A percentile compares a stretch with the other conserved stretches of the same genome.
Conservation (phyloP, 2,888 invertebrate genomes). For the Leptinotarsa peninsularis region DNA sequence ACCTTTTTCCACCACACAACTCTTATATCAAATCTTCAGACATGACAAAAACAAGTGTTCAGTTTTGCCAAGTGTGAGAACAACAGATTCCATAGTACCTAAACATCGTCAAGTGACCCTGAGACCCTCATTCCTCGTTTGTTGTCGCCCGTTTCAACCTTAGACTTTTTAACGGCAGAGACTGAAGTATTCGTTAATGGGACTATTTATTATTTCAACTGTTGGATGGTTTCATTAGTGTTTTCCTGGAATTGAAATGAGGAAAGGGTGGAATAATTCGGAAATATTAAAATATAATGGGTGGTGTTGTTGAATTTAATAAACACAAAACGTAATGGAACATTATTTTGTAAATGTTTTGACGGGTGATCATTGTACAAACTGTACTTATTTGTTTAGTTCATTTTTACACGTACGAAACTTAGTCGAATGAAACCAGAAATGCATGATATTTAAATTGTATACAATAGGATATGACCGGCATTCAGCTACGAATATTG, state of each 20-base stretch:
- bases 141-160: constrained; percentile 1
- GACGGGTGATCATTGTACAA: neutral
- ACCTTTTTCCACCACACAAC: constrained; percentile 4
- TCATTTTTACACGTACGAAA: neutral
- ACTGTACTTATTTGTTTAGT: neutral
- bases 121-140: constrained; percentile 13
- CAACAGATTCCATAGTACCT: constrained; percentile 5
- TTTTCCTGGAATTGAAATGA: neutral
- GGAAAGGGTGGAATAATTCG: constrained; percentile 7
- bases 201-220: constrained; percentile 15
- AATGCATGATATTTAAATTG: no score
- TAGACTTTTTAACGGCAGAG: constrained; percentile 5
- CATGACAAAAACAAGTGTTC: constrained; percentile 4
- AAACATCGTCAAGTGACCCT: constrained; percentile 14
- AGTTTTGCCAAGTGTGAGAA: neutral
- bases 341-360: neutral
- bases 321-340: neutral
- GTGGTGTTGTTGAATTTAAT: neutral
- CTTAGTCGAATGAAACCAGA: no score
- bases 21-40: constrained; percentile 14
- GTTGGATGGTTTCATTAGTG: neutral
- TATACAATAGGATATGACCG: no score
- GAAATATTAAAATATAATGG: neutral
- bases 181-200: constrained; percentile 8
- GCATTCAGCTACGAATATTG: no score